A percentile compares a stretch with the other conserved stretches of the same genome.
Conservation (phyloP, 1,140 invertebrate genomes). For the Drosophila paulistorum region DNA sequence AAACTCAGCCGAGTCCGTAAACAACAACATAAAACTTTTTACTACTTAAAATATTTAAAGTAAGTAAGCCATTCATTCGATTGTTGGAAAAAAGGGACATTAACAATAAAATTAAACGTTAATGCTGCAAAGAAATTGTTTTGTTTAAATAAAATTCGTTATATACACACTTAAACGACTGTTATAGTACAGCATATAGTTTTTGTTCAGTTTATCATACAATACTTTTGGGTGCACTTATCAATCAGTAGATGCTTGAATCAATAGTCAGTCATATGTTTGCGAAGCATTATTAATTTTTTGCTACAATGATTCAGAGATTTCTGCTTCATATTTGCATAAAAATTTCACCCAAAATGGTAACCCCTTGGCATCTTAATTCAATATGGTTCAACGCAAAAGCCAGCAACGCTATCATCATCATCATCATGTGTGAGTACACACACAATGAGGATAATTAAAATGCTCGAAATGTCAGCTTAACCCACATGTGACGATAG, state of each 20-base stretch:
- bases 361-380: neutral
- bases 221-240: neutral
- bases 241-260: neutral
- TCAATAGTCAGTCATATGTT: neutral
- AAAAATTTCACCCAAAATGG: neutral
- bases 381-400: conserved; percentile 33
- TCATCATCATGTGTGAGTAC: conserved; percentile 7
- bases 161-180: too few relatives aligned
- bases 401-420: conserved; percentile 1
- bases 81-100: too few relatives aligned
- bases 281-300: conserved; percentile 2
- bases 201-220: too few relatives aligned
- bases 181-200: too few relatives aligned
- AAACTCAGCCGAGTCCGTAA: too few relatives aligned
- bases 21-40: too few relatives aligned
- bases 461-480: conserved; percentile 47
- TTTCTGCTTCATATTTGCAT: conserved; percentile 10
- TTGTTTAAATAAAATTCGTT: too few relatives aligned
- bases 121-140: too few relatives aligned
- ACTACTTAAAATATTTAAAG: too few relatives aligned
- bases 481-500: conserved; percentile 23
- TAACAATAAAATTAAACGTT: too few relatives aligned
- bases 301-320: conserved; percentile 5
- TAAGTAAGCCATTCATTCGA: too few relatives aligned
- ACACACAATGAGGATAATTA: conserved; percentile 69